Base-by-base conservation (phyloP, 2,888 invertebrate genomes). In the Diarsia rubi region DNA sequence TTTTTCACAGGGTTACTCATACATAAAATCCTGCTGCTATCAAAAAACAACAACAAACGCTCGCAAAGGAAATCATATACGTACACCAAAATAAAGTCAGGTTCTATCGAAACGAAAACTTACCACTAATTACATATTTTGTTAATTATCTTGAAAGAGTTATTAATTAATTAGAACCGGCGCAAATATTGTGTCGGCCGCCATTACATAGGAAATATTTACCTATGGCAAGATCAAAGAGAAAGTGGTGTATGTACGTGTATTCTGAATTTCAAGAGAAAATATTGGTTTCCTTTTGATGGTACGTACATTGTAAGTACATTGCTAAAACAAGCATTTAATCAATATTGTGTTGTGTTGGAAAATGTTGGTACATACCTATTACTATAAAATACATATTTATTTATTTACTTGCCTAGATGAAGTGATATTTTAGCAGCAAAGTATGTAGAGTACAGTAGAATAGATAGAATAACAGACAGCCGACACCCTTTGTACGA, bases 131-230 rank as follows among this genome's bases (percentile, higher is more conserved):
- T 73, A 79, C 45, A 6, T n/a, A n/a, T n/a, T 44, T 14, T 21
- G 52, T 60, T 81, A 72, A 80, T 71, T 82, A 76, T 8, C 14
- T 63, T 63, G 27, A 84, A 71, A 75, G 76, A 82, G 66, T 81
- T 60, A 79, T 70, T 79, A 72, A 82, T 80, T 82, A 84, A 75
- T 75, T 59, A 81, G 42, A 27, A 59, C 12, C 76, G 47, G 37
- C 14, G 62, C 54, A 72, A 82, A 75, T 75, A 80, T 81, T 72
- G 44, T 80, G 47, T 6, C 45, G 37, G 69, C 31, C 69, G 27
- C 45, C n/a, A 44, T 69, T 45, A 31, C 9, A 70, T 54, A 19
- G 62, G 27, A 14, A 67, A 63, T 72, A 72, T 75, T 63, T 27
- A n/a, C n/a, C n/a, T n/a, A 27, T 45, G 44, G 60, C 2, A 24